Conservation (phyloP, 2,113 vertebrate species). For the Chamaetylas fuelleborni region DNA sequence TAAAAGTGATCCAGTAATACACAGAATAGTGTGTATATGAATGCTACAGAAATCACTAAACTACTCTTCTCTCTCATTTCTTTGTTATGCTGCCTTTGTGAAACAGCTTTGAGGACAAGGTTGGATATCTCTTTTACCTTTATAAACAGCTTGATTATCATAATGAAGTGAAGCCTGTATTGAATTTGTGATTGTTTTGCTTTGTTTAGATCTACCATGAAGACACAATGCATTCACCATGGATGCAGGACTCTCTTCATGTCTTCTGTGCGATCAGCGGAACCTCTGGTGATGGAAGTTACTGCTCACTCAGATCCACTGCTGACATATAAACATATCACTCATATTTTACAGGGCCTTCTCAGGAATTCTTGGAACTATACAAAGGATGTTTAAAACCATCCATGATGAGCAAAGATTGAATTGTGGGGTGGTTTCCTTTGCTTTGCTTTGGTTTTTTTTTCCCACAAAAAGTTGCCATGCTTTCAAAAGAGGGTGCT, state of each 20-base stretch:
- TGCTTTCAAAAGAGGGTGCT: conserved; percentile 74
- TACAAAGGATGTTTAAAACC: conserved; percentile 14
- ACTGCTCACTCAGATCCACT: conserved; percentile 68
- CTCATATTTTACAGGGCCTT: conserved; percentile 39
- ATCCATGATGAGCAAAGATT: not conserved
- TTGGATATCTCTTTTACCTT: conserved; percentile 66
- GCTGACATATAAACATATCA: conserved; percentile 57
- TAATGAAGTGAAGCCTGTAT: not conserved
- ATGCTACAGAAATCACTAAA: conserved; percentile 27
- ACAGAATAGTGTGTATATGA: not conserved
- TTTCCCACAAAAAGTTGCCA: not conserved
- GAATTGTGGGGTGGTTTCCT: not conserved
- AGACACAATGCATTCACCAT: conserved; percentile 84
- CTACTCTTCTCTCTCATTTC: conserved; percentile 68
- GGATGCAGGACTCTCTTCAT: conserved; percentile 88
- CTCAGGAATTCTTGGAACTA: conserved; percentile 76
- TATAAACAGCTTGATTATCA: conserved; percentile 5
- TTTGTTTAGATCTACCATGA: conserved; percentile 87
- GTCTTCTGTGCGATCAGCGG: conserved; percentile 97
- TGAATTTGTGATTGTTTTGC: conserved; percentile 17
- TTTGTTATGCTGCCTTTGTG: conserved; percentile 74
- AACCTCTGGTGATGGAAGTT: conserved; percentile 80
- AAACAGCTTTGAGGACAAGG: conserved; percentile 81
- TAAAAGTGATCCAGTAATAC: not conserved
- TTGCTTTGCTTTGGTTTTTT: not conserved